Conservation (phyloP, 2,797 vertebrate genomes). For the Poecilia picta region DNA sequence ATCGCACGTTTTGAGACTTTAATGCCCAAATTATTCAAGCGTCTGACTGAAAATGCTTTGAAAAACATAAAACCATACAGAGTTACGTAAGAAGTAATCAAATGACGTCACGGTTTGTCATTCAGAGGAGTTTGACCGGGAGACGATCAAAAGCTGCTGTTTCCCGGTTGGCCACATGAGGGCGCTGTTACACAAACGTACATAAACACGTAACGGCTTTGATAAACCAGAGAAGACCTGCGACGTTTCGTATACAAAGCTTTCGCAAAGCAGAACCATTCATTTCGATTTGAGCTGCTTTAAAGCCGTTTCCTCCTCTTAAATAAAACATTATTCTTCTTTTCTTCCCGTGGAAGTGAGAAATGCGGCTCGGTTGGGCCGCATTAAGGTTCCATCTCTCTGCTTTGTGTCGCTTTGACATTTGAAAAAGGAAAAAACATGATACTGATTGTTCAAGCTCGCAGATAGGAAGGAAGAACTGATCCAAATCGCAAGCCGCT, state of each 20-base stretch:
- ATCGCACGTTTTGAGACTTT: not conserved
- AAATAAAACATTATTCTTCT: conserved; percentile 13
- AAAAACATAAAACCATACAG: not conserved
- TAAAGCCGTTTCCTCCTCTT: conserved; percentile 9
- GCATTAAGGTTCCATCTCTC: conserved; percentile 47
- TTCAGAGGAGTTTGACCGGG: not conserved
- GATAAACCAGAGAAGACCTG: conserved; percentile 17
- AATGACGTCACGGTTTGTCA: not conserved
- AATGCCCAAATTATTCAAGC: not conserved
- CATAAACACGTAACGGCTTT: conserved; percentile 13
- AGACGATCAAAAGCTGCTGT: not conserved
- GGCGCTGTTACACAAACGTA: conserved; percentile 74
- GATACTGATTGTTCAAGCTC: conserved; percentile 33
- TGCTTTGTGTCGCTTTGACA: conserved; percentile 65
- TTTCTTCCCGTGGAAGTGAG: conserved; percentile 42
- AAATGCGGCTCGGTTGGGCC: conserved; percentile 46
- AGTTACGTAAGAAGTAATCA: not conserved
- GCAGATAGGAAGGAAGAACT: conserved; percentile 31
- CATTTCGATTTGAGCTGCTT: conserved; percentile 33
- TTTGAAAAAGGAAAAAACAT: conserved; percentile 40
- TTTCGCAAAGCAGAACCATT: conserved; percentile 17
- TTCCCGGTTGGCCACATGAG: conserved; percentile 66
- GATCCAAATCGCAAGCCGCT: conserved; percentile 51
- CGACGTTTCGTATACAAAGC: conserved; percentile 16
- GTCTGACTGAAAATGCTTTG: not conserved